These are phyloP conservation scores for Pristionchus mayeri DNA, from an alignment of 2,888 invertebrate species.

Conservation along the genomic window DNA sequence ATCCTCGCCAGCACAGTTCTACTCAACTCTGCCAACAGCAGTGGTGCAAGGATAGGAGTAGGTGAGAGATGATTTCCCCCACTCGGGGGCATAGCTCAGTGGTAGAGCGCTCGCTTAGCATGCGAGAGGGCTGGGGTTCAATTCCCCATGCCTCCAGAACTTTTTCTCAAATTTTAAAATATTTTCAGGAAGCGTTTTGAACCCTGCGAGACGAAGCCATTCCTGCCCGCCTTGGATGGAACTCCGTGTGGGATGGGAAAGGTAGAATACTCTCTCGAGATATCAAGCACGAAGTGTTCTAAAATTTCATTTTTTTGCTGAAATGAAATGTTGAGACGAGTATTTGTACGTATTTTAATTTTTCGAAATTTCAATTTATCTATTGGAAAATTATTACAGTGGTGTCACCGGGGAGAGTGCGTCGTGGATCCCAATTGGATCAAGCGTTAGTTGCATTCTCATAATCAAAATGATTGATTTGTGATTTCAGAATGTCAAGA, in stretches of 20 bases:
- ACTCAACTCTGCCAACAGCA: constrained; percentile 64
- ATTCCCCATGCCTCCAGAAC: constrained; percentile 32
- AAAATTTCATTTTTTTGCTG: too few relatives aligned
- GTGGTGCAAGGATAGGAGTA: constrained; percentile 72
- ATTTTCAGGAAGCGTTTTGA: constrained; percentile 55
- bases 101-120: constrained; percentile 45
- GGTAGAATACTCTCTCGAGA: too few relatives aligned
- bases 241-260: constrained; percentile 68
- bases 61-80: not conserved
- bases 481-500: constrained; percentile 62
- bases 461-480: not conserved
- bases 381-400: constrained; percentile 67
- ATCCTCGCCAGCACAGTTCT: constrained; percentile 58
- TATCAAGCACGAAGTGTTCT: too few relatives aligned
- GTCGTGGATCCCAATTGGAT: constrained; percentile 55
- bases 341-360: too few relatives aligned
- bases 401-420: constrained; percentile 71
- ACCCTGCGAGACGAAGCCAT: constrained; percentile 72
- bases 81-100: constrained; percentile 18
- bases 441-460: not conserved
- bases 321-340: too few relatives aligned
- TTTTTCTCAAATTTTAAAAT: not conserved
- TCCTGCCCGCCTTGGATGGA: constrained; percentile 73
- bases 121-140: constrained; percentile 44
- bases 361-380: too few relatives aligned